Base-by-base conservation (phyloP, 2,113 vertebrate species). In the Phalacrocorax aristotelis region DNA sequence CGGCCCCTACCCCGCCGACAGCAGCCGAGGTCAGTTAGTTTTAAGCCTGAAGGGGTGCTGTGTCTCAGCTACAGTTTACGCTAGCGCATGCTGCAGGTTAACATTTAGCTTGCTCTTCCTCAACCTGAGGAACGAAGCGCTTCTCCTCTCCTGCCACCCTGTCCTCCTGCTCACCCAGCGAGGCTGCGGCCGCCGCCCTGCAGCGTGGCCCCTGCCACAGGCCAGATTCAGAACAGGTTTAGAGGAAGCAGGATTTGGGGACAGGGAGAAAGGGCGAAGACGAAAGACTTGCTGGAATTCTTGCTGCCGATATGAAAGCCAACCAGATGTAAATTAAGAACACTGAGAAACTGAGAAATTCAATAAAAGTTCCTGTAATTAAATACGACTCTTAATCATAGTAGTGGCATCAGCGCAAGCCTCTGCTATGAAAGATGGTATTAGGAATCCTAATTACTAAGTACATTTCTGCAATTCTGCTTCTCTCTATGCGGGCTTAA, bases 391-490 rank as follows among this genome's bases (percentile, higher is more conserved):
- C 80, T 93, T 75, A 66, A 87, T 89, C 58, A 17, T 83, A 65
- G 54, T 5, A 77, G 75, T 57, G 55, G 89, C 92, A 94, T 75
- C 78, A 57, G 70, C 10, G 15, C 60, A 52, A 87, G 91, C 32
- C 62, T 77, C 80, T 85, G 87, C 91, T 79, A 48, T 54, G 85
- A 65, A 88, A 65, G 95, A 91, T n/a, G 89, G 76, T 13, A 85
- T 94, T 91, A 97, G 80, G 82, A 71, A 75, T 36, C 75, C 87
- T 93, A 78, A 95, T 93, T 79, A 69, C 80, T 64, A 32, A 74
- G 61, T 27, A 49, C 62, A 27, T 72, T 82, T 62, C 83, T 92
- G 83, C 76, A 58, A 78, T 9, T 89, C 72, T 75, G 88, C 77
- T 70, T 87, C 92, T 93, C 75, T 76, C 88, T 64, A 2, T 57